Conservation (phyloP, 2,888 invertebrate species). For the Heliconius erato region DNA sequence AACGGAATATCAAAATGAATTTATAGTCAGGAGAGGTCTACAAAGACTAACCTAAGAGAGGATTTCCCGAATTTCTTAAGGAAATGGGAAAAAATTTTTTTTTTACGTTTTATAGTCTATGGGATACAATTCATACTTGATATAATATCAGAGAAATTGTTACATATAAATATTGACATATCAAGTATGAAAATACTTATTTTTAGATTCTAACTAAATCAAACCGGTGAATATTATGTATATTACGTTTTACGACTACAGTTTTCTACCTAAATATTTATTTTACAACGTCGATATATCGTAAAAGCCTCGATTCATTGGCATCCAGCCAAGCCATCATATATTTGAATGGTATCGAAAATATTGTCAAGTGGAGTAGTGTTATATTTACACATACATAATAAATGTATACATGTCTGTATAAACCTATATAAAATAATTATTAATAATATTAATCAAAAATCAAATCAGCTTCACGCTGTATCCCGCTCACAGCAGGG, state of each 20-base stretch:
- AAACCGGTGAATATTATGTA: background rate
- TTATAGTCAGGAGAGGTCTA: too few relatives aligned
- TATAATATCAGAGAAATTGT: background rate
- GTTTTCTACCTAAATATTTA: slow-evolving; percentile 17
- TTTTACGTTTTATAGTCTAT: background rate
- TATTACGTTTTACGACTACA: slow-evolving; percentile 4
- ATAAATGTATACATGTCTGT: background rate
- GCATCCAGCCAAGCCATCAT: slow-evolving; percentile 33
- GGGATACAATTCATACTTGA: background rate
- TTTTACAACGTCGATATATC: slow-evolving; percentile 1
- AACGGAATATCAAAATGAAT: too few relatives aligned
- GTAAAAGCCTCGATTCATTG: slow-evolving; percentile 19
- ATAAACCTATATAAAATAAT: background rate
- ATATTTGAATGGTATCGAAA: slow-evolving; percentile 29
- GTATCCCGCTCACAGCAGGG: too few relatives aligned
- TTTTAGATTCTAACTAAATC: background rate
- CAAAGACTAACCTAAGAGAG: background rate
- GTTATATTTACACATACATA: too few relatives aligned
- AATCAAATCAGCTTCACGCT: too few relatives aligned
- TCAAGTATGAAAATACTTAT: background rate
- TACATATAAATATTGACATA: background rate
- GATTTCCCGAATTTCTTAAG: background rate
- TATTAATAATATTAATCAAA: background rate
- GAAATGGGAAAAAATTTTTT: background rate
- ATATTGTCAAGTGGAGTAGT: slow-evolving; percentile 10